Evolutionary conservation across 1,140 invertebrate genomes (phyloP).

Genomic region (Cotesia typhae): DNA sequence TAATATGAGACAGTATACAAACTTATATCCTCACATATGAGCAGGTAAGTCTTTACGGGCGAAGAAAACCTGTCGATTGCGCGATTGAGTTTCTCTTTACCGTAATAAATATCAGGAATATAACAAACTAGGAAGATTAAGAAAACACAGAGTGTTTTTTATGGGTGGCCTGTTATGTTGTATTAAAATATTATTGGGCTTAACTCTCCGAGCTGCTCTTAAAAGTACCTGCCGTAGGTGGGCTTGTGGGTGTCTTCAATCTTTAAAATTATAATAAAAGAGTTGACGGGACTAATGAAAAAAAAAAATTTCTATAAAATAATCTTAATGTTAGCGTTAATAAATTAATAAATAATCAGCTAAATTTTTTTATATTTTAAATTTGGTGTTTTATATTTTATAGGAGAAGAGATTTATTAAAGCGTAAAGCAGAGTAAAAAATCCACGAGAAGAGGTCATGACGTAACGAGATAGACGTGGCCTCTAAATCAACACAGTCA

Average conservation of each 20-base stretch:
- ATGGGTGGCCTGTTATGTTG: slow-evolving; percentile 13
- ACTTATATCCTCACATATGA: neutral
- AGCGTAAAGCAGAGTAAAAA: neutral
- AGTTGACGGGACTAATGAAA: neutral
- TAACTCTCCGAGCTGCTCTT: no score
- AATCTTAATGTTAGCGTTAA: neutral
- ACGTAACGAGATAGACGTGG: slow-evolving; percentile 32
- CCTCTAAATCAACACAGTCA: slow-evolving; percentile 45
- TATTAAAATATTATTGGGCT: no score
- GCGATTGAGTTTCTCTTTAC: slow-evolving; percentile 12
- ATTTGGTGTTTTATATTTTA: no score
- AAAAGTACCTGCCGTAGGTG: neutral
- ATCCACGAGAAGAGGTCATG: slow-evolving; percentile 9
- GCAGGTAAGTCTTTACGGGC: neutral
- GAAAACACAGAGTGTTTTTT: neutral
- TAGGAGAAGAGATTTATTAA: no score
- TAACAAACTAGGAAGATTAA: slow-evolving; percentile 6
- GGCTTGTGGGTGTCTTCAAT: slow-evolving; percentile 24
- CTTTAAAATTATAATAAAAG: no score
- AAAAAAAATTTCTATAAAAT: neutral
- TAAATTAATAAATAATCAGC: no score
- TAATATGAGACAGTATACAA: neutral
- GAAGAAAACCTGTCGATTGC: slow-evolving; percentile 11
- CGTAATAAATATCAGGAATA: neutral
- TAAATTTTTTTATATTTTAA: no score